Base-by-base conservation (phyloP, 2,888 invertebrate species). In the Metopia argyrocephala region DNA sequence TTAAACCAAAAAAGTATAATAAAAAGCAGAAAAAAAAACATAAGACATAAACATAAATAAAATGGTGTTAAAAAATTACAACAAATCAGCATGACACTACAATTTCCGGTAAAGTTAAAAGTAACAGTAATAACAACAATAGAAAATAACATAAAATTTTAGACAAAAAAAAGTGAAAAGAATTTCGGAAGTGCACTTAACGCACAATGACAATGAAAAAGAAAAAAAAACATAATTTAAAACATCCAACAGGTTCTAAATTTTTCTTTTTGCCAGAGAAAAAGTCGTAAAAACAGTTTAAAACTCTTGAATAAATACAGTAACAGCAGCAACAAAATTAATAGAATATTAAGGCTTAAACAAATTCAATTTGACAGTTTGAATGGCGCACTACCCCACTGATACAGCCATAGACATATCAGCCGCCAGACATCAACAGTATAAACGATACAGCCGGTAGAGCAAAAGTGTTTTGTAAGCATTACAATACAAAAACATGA, bases 61-160 rank as follows among this genome's bases (percentile, higher is more conserved):
- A 79, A 82, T 80, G 79, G 78, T 84, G 86, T 87, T 87, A 87
- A 88, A 88, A n/a, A 88, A 87, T 88, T 78, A 83, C 66, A 76
- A 87, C n/a, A 87, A 87, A 87, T 89, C 88, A 88, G 88, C 88
- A 88, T 89, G 88, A 88, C 89, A 86, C 88, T 85, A 87, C 87
- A 86, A 87, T 87, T 88, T 89, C 89, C 89, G 89, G 87, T 82
- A 84, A 85, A 12, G 15, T 12, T 38, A 38, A 38, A 38, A 9
- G 38, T 38, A 38, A 38, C 38, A 2, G 79, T 64, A 69, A 50
- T 27, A 62, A 3, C 31, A 64, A 48, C 61, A 61, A 21, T 21
- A 61, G n/a, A 28, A 65, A 65, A 59, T 59, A 78, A 56, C 46
- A 70, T 59, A 38, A 66, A 73, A n/a, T n/a, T n/a, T n/a, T n/a